Conservation (phyloP, 2,888 invertebrate species). For the Elysia crispata region DNA sequence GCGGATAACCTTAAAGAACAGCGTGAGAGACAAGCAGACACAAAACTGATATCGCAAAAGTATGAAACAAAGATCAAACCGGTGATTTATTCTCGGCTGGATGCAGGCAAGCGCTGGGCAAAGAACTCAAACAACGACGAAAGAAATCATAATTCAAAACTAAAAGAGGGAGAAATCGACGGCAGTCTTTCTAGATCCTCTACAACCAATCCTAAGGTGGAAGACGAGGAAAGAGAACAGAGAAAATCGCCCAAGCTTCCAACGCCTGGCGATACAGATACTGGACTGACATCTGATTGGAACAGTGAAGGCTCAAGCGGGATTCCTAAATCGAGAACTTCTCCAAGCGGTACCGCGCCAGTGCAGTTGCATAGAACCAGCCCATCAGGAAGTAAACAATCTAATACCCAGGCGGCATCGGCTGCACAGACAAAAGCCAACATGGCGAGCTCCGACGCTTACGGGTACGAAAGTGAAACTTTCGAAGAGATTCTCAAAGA, state of each 20-base stretch:
- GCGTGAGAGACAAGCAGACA: neutral
- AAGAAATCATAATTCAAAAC: neutral
- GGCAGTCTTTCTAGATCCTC: too few species aligned
- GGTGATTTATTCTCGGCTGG: neutral
- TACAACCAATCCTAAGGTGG: neutral
- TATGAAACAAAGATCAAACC: conserved; percentile 25
- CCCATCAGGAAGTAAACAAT: neutral
- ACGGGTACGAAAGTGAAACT: conserved; percentile 50
- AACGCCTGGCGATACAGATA: conserved; percentile 11
- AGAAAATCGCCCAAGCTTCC: neutral
- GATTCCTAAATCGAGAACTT: neutral
- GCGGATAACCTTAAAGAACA: too few species aligned
- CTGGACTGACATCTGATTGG: neutral
- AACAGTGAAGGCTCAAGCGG: conserved; percentile 18
- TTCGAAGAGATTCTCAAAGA: conserved; percentile 63
- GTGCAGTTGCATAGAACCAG: neutral
- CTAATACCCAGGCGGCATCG: too few species aligned
- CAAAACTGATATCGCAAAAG: conserved; percentile 7
- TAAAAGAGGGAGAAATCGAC: too few species aligned
- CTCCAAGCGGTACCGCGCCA: neutral
- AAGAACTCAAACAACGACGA: neutral
- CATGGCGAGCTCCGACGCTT: conserved; percentile 25
- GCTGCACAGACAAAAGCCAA: neutral
- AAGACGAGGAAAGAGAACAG: neutral
- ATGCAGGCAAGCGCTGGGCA: conserved; percentile 5